These are phyloP conservation scores for Buceros bicornis DNA, from an alignment of 2,797 vertebrate species.

Conservation along the genomic window DNA sequence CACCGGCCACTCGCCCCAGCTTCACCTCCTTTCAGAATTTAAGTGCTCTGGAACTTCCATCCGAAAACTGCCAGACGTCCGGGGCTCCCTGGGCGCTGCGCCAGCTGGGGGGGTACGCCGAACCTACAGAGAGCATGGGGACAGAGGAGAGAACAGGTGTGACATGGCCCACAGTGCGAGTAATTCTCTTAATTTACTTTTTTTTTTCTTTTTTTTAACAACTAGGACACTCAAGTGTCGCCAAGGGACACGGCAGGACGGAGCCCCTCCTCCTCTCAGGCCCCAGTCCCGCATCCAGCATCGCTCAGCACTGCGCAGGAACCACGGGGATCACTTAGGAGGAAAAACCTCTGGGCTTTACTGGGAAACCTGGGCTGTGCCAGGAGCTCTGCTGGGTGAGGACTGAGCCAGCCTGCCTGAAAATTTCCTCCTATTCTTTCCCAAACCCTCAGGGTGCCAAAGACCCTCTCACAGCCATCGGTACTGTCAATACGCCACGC, in stretches of 20 bases:
- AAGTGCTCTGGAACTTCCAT: constrained; percentile 86
- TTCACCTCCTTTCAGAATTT: constrained; percentile 87
- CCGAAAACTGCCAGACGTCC: constrained; percentile 86
- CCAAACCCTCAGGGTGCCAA: background rate
- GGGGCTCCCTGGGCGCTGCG: constrained; percentile 83
- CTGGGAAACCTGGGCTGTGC: background rate
- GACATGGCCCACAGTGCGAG: constrained; percentile 76
- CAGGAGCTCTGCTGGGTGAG: background rate
- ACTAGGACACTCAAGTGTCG: constrained; percentile 23
- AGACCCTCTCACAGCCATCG: background rate
- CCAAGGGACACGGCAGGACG: background rate
- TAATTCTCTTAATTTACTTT: background rate
- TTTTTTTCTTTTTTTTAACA: background rate
- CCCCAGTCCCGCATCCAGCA: rapidly evolving
- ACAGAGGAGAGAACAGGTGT: constrained; percentile 85
- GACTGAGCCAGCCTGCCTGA: background rate
- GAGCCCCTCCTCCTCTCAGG: constrained; percentile 39
- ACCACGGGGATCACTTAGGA: background rate
- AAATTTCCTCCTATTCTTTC: background rate
- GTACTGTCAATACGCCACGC: background rate
- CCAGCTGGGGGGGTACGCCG: constrained; percentile 83
- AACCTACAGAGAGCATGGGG: constrained; percentile 84
- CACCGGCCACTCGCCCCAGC: constrained; percentile 62
- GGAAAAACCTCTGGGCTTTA: background rate
- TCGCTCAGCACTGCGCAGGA: background rate